Base-by-base conservation (phyloP, 2,888 invertebrate genomes). In the Thereva nobilitata region DNA sequence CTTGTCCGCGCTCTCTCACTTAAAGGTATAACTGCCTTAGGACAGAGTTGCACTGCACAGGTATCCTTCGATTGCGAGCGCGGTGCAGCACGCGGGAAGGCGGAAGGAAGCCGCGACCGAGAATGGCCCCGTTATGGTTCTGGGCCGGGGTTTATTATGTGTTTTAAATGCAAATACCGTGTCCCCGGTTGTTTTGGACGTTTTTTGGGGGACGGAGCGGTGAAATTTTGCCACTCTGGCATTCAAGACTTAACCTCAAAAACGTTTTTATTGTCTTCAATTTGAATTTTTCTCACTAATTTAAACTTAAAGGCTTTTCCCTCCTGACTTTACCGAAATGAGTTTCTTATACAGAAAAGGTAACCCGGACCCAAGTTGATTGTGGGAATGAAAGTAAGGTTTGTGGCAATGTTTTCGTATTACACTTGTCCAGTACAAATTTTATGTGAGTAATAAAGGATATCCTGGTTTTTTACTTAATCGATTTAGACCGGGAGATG, bases 111-210 rank as follows among this genome's bases (percentile, higher is more conserved):
- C 45, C 44, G 35, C 57, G 44, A 57, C 57, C 44, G n/a, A 37
- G 45, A 35, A 9, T 42, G 57, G 57, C 45, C 42, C 54, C 53
- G 47, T 54, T 45, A 64, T 55, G 37, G 54, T 57, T 38, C 50
- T 23, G 9, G 9, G 64, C 50, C 57, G 59, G 57, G 53, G 35
- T 64, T 68, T 68, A 64, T 68, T 68, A 50, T 44, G 53, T 64
- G 47, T 56, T 68, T 68, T 68, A 68, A 68, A 68, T 68, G 67
- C 67, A 68, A 68, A 68, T 68, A 41, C 47, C 67, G 57, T 68
- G 67, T 68, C 67, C 64, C 50, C 38, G 56, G 23, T 4, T 42
- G 34, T 53, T 23, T 52, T 53, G 41, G 64, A 9, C 10, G 42
- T 23, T 8, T 52, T 40, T 9, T 7, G 7, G 12, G 9, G 42